Evolutionary conservation across 1,140 invertebrate species (phyloP), one percentile per base, ranked within the genome.

Genomic region (Littorina saxatilis): DNA sequence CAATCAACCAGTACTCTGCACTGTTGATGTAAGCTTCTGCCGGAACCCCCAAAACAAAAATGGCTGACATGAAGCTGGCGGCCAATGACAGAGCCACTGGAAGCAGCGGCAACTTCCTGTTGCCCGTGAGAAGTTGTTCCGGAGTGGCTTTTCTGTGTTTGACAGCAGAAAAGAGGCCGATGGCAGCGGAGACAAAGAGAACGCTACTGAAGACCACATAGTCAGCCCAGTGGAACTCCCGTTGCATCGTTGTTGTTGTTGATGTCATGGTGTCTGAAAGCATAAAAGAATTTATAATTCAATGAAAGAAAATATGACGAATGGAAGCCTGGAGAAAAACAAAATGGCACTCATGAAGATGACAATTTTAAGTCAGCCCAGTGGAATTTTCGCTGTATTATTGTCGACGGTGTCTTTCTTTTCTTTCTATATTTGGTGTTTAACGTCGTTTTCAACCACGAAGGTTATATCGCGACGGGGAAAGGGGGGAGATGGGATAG

Each of bases 41-140:
- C 2, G 97, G 96, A 11, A 96, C 96, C 32, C 97, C 97, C 13
- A 98, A 92, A 80, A 98, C 95, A 7, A 96, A 96, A 39, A 98
- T 96, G 55, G 96, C 96, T 0, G 96, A 98, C 88, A 98, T 95
- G 90, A 97, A 97, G 92, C 96, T 97, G 91, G 91, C 88, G 63
- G 91, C 85, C 66, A 91, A 75, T 50, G 90, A 91, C 66, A 92
- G 74, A 0, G 87, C 84, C 32, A 91, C 90, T 1, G 91, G 91
- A 50, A 91, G 23, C 11, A 90, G 39, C 0, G 85, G 80, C 95
- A 97, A 96, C 47, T 95, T 95, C 84, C 94, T 94, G 86, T 96
- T 95, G 0, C 96, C 96, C 29, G 77, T 81, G 20, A 96, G 91
- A 87, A 96, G 96, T 86, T 97, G 96, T 79, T 95, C 94, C 47